A percentile compares a stretch with the other conserved stretches of the same genome.
Conservation (phyloP, 2,113 vertebrate genomes). For the Mormyrus iriodes region DNA sequence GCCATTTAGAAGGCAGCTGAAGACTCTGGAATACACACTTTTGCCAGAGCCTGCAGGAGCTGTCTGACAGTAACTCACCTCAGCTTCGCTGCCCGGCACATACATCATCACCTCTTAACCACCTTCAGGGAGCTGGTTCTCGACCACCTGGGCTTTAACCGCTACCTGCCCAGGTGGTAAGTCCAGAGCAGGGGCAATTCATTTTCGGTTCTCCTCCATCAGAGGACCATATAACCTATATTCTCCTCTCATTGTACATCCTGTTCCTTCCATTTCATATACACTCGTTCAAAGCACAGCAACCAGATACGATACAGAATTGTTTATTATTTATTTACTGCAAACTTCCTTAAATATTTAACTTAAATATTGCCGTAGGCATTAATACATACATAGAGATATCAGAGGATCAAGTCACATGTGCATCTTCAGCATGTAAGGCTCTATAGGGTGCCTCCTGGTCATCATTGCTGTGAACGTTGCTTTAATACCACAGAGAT, state of each 20-base stretch:
- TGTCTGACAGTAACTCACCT: not conserved
- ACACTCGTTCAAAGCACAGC: not conserved
- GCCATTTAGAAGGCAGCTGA: not conserved
- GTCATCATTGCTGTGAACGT: not conserved
- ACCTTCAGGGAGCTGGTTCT: not conserved
- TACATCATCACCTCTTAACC: not conserved
- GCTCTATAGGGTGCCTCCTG: not conserved
- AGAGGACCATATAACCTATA: not conserved
- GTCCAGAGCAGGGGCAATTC: not conserved
- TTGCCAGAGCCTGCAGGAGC: not conserved
- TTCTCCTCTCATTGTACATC: not conserved
- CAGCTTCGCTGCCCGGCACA: not conserved
- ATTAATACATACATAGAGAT: not conserved
- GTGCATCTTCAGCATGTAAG: not conserved
- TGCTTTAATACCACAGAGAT: not conserved
- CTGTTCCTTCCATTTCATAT: not conserved
- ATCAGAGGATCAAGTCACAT: not conserved
- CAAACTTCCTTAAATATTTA: not conserved
- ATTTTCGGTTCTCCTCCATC: not conserved
- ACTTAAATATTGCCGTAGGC: not conserved
- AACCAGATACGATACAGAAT: too few species aligned
- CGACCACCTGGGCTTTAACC: not conserved
- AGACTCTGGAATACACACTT: not conserved
- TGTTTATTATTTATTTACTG: not conserved
- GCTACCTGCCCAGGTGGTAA: not conserved